Evolutionary conservation across 2,888 invertebrate species (phyloP), one percentile per base, ranked within the genome.

Genomic region (Lochmaea capreae): DNA sequence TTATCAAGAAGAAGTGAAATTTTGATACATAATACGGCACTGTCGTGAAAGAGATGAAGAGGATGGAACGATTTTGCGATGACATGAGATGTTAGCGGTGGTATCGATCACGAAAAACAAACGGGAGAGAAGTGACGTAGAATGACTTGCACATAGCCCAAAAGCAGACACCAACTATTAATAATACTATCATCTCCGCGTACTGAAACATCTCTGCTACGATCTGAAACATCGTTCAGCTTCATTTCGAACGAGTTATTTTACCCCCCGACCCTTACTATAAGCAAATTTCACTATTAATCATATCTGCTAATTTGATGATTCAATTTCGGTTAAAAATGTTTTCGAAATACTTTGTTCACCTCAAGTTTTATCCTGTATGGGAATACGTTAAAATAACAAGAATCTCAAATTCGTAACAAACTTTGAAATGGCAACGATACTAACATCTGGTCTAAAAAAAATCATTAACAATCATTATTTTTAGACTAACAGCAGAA

Each of bases 151-250:
- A 86, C 84, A 85, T 85, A 84, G 84, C 83, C 84, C 83, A 82
- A 83, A 81, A 82, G 82, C 85, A 86, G 86, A 86, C 86, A 86
- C 85, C 83, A 85, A 81, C 87, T 86, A 86, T 87, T 87, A 87
- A 87, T 87, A 87, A 87, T 86, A 85, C 85, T 85, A 87, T 87
- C 86, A 86, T 85, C 86, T 81, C 80, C 77, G 78, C 78, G 78
- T 81, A 79, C 83, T 83, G 83, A 84, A 86, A 86, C 85, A 86
- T 86, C 85, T 63, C 62, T 63, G 62, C 62, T 85, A 85, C 85
- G 86, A 82, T 84, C 82, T 63, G 42, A 63, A 63, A 81, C 82
- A 81, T 80, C 83, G 83, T 83, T 81, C 81, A 80, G 82, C 82
- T 83, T 79, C 80, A 82, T 83, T 83, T 82, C 81, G 82, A 81